Evolutionary conservation across 1,140 invertebrate genomes (phyloP).

Genomic region (Caenorhabditis latens): DNA sequence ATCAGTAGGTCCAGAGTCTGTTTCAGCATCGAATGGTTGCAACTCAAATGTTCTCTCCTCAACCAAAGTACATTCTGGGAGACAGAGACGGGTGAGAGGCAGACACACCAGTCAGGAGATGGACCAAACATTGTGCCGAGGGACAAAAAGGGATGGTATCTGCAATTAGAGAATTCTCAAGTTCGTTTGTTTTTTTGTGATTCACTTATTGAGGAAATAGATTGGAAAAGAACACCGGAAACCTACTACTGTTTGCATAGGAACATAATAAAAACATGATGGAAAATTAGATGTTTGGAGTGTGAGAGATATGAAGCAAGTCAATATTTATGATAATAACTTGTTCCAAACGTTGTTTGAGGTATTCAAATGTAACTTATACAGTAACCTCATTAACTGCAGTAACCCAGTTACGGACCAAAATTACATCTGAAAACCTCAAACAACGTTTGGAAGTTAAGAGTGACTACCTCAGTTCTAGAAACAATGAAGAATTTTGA

Average conservation of each 20-base stretch:
- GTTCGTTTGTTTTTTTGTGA: not conserved
- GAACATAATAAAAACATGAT: too few species aligned
- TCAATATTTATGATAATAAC: too few species aligned
- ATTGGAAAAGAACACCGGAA: not conserved
- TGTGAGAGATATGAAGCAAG: too few species aligned
- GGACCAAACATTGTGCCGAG: constrained; percentile 94
- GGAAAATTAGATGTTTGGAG: too few species aligned
- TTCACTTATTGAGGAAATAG: constrained; percentile 71
- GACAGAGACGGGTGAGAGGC: constrained; percentile 88
- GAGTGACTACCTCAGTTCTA: too few species aligned
- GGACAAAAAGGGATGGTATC: constrained; percentile 89
- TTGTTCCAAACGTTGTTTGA: too few species aligned
- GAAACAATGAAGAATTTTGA: too few species aligned
- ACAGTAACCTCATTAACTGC: too few species aligned
- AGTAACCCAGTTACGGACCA: too few species aligned
- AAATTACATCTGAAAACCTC: too few species aligned
- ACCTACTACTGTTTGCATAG: not conserved
- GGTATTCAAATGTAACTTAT: too few species aligned
- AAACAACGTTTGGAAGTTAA: too few species aligned
- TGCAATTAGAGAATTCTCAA: constrained; percentile 69
- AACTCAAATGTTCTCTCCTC: constrained; percentile 86
- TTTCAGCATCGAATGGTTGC: constrained; percentile 94
- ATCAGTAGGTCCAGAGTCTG: constrained; percentile 91
- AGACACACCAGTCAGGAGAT: constrained; percentile 95
- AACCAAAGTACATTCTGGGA: constrained; percentile 89